A percentile compares a stretch with the other conserved stretches of the same genome.
Conservation (phyloP, 1,140 invertebrate genomes). For the Anastatus disparis region DNA sequence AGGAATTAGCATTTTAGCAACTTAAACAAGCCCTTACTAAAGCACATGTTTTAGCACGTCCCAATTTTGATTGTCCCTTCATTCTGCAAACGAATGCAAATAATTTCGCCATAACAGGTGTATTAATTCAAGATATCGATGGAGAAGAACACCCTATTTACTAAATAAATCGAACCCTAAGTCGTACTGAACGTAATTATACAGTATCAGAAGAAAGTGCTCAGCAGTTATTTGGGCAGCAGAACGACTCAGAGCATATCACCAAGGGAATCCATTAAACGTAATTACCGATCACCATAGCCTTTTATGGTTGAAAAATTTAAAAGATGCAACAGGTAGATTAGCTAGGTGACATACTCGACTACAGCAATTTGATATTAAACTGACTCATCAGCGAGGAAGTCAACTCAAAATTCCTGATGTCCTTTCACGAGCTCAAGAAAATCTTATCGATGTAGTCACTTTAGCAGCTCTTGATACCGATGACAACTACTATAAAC, state of each 20-base stretch:
- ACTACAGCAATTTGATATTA: background rate
- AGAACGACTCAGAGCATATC: background rate
- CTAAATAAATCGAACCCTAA: background rate
- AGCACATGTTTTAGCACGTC: background rate
- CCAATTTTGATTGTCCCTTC: background rate
- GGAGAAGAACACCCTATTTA: background rate
- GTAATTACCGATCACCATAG: background rate
- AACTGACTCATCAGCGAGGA: background rate
- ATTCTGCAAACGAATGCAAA: background rate
- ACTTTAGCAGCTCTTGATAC: too few species aligned
- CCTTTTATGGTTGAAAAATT: background rate
- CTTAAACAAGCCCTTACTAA: background rate
- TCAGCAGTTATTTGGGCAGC: background rate
- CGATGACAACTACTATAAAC: too few species aligned
- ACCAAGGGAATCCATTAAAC: too few species aligned
- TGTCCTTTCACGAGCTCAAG: background rate
- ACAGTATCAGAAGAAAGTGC: background rate
- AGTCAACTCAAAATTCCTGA: background rate
- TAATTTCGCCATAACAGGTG: background rate
- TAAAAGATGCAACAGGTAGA: background rate
- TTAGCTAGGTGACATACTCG: background rate
- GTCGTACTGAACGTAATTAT: background rate
- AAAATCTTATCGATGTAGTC: too few species aligned
- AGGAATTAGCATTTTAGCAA: background rate
- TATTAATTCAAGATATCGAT: background rate